Evolutionary conservation across 2,797 vertebrate species (phyloP), one percentile per base, ranked within the genome.

Genomic region (Hozukius guyotensis): DNA sequence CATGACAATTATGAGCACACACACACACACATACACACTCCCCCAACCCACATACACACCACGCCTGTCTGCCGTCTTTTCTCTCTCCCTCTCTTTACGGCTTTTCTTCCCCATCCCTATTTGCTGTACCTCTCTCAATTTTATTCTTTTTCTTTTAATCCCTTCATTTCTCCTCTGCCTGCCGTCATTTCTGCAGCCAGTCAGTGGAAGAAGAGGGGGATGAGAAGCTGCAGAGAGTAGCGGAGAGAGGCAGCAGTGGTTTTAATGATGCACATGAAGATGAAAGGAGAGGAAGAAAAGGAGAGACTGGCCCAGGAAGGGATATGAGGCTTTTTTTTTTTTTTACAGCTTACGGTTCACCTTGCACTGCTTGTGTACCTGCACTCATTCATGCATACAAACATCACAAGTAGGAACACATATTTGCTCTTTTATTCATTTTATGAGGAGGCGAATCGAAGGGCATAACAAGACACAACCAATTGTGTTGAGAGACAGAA

Each of bases 1-100:
- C 97, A 97, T 99, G 97, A 97, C 97, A 98, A 93, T 94, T 94
- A 94, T 88, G 63, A 90, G 31, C 66, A 27, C 65, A 9, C 75
- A 65, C 66, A 70, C 59, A 32, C 72, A 65, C 66, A 71, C 59
- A 32, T 20, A 22, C 77, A 69, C 78, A 60, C 78, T 66, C 38
- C 62, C 32, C 60, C 72, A 57, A 70, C 49, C 66, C 68, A 57
- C 32, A 61, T 68, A 46, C 67, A 78, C 59, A 82, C 61, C 3
- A 13, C 31, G n/a, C 63, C 66, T 46, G 61, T 78, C 24, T 81
- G 31, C 42, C 4, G 56, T 55, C 34, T 62, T 81, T 63, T 76
- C 46, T 27, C 46, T 31, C 61, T 62, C 25, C 22, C 24, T 57
- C 59, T 80, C 56, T 69, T 64, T 67, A 75, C 25, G 6, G n/a